Base-by-base conservation (phyloP, 1,140 invertebrate genomes). In the Drosophila athabasca region DNA sequence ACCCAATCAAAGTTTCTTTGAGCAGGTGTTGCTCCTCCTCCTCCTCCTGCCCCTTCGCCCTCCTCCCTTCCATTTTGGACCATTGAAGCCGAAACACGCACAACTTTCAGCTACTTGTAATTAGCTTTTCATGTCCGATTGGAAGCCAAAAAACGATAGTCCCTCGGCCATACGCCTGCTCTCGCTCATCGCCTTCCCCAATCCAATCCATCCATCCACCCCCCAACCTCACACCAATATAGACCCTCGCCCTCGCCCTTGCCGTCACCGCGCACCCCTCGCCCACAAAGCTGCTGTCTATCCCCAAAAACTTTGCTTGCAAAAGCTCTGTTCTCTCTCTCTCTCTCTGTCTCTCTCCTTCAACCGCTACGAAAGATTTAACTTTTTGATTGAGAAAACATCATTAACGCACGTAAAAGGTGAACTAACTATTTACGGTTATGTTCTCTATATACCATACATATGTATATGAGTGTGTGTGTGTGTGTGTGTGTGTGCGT, bases 381-480 rank as follows among this genome's bases (percentile, higher is more conserved):
- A 87, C 83, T 87, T 87, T 87, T 87, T 87, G 83, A 87, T 87
- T 87, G 83, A 88, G 83, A 87, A 87, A 87, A 87, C 83, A 87
- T 87, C 83, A 87, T 87, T 87, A 87, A 87, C 83, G 83, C 83
- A 87, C 83, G 83, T 87, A 87, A 87, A 87, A 87, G 66, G 79
- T 70, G 67, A 70, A 55, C 82, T 80, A 87, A 87, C 83, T 87
- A 87, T 79, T 87, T 83, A 88, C 67, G 71, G 62, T 52, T 68
- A 45, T 61, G 60, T 48, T 64, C 64, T 57, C 50, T 54, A 8
- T 31, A 19, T 19, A 19, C 17, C 1, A 19, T 19, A 19, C 17
- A 19, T 19, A 1, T 1, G 17, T 19, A 31, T 31, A 31, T 31
- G 31, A 31, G 31, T 31, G 31, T 9, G 31, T 0, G 13, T 39